Evolutionary conservation across 2,888 invertebrate genomes (phyloP), one percentile per base, ranked within the genome.

Genomic region (Epirrhoe alternata): DNA sequence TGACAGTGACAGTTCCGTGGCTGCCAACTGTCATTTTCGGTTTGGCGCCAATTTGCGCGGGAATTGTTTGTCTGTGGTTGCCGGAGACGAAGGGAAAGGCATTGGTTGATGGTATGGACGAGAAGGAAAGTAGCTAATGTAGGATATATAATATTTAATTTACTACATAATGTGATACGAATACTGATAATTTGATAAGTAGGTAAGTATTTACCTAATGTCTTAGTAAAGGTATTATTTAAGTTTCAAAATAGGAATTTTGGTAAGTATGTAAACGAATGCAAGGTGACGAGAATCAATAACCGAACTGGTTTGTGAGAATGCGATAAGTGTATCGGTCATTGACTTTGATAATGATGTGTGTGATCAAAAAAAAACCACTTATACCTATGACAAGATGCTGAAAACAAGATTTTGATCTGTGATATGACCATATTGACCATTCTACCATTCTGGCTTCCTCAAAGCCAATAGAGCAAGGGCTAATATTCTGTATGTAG

Each of bases 11-110:
- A 0, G 77, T 88, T 12, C 81, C 88, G 0, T 96, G 95, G 95
- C 76, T 97, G 31, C 96, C 97, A 0, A 96, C 97, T 0, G 80
- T 95, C 0, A 93, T 97, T 50, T 97, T 97, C 81, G 97, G 97
- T 0, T 69, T 94, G 0, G 88, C 95, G 5, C 96, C 97, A 0
- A 80, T 97, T 0, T 70, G 94, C 0, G 96, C 96, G 1, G 96
- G 96, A 0, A 57, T 94, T 0, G 86, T 96, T 1, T 95, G 96
- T 67, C 75, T 96, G 0, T 84, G 95, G 38, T 81, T 97, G 35
- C 97, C 97, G 0, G 97, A 97, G 90, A 97, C 97, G 0, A 94
- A 95, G 72, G 96, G 96, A 52, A 95, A 94, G 51, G 93, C 92
- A 6, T 84, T 97, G 61, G 96, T 97, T 0, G 97, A 97, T 78